Evolutionary conservation across 2,113 vertebrate species (phyloP).

Genomic region (Pelecanus crispus): DNA sequence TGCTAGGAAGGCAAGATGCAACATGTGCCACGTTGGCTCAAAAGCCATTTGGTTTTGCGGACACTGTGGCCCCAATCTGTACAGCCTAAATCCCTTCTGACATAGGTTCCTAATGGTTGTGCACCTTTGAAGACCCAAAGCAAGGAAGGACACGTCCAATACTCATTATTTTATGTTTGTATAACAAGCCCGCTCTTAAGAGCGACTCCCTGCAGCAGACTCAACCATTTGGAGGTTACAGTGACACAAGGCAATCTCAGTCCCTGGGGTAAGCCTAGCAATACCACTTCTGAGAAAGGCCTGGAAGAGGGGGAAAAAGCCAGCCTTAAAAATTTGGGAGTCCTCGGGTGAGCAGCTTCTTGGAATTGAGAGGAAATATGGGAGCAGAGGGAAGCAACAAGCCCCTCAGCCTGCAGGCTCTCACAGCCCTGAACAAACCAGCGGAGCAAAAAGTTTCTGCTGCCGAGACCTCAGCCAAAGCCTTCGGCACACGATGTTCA

Average conservation of each 20-base stretch:
- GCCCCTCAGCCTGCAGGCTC: neutral
- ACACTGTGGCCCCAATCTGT: neutral
- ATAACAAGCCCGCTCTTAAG: neutral
- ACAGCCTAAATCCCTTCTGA: neutral
- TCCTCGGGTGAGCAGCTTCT: neutral
- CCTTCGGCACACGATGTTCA: neutral
- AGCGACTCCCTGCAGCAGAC: neutral
- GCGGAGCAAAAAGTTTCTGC: neutral
- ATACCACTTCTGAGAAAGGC: neutral
- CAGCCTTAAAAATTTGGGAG: neutral
- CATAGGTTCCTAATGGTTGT: neutral
- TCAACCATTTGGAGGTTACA: neutral
- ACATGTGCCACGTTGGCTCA: neutral
- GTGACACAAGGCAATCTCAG: neutral
- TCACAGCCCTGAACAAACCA: neutral
- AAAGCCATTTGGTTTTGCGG: neutral
- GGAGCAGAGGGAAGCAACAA: neutral
- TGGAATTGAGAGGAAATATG: accelerated
- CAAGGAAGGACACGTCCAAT: neutral
- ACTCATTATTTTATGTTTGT: neutral
- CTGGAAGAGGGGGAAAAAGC: neutral
- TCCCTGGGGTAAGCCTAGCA: neutral
- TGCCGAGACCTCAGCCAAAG: neutral
- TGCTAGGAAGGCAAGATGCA: neutral
- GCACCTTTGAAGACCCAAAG: neutral